Conservation (phyloP, 37 sponge, comb jelly and placozoan genomes). For the Corticium candelabrum region DNA sequence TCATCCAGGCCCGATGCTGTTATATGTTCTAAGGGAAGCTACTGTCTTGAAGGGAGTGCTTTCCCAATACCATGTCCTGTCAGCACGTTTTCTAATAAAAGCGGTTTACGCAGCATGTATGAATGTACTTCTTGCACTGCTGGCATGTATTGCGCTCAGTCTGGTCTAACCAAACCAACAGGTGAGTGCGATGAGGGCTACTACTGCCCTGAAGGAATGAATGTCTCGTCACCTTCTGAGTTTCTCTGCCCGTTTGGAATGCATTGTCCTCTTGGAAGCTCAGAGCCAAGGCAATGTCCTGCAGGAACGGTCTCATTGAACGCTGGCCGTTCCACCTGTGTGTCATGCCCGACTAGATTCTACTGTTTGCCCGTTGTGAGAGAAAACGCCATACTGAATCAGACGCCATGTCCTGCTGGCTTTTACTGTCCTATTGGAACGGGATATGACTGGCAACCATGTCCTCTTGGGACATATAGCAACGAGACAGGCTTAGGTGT, state of each 20-base stretch:
- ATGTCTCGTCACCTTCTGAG: neutral
- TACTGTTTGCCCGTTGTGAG: conserved; percentile 1
- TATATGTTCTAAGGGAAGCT: neutral
- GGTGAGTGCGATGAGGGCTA: conserved; percentile 23
- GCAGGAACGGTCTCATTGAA: conserved; percentile 7
- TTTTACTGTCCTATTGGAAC: conserved; percentile 19
- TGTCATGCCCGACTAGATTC: conserved; percentile 17
- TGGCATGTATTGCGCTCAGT: conserved; percentile 21
- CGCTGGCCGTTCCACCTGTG: neutral
- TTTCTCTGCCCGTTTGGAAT: conserved; percentile 3
- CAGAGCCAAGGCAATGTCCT: conserved; percentile 13
- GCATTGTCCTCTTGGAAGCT: conserved; percentile 16
- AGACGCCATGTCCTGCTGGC: conserved; percentile 12
- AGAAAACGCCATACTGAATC: conserved; percentile 12
- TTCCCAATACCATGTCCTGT: conserved; percentile 15
- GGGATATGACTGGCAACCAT: neutral
- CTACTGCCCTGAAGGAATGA: conserved; percentile 2
- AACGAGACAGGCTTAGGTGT: conserved; percentile 1
- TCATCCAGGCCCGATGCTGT: neutral
- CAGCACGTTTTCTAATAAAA: conserved; percentile 13
- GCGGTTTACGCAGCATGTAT: neutral
- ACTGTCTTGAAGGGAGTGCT: neutral
- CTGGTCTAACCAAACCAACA: conserved; percentile 9
- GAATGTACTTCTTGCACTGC: conserved; percentile 18
- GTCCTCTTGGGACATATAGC: conserved; percentile 25